Conservation (phyloP, 2,888 invertebrate species). For the Ptychoptera contaminata region DNA sequence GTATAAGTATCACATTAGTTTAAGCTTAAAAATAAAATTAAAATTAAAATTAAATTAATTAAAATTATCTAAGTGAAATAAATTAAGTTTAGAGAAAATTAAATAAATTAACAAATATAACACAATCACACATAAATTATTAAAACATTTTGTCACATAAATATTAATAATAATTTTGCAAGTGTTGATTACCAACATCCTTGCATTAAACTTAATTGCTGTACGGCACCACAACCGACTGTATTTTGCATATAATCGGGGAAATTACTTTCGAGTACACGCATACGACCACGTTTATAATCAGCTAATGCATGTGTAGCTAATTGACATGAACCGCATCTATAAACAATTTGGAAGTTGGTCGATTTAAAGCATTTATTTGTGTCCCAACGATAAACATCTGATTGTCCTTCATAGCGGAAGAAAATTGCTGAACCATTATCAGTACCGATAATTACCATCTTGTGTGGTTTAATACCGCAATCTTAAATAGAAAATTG, state of each 20-base stretch:
- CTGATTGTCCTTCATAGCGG: conserved; percentile 39
- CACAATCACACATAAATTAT: too few species aligned
- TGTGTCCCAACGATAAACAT: conserved; percentile 43
- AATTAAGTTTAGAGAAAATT: too few species aligned
- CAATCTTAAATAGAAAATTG: conserved; percentile 25
- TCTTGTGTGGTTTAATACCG: conserved; percentile 39
- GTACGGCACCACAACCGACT: conserved; percentile 43
- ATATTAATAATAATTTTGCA: too few species aligned
- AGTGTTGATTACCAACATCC: conserved; percentile 10
- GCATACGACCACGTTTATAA: conserved; percentile 37
- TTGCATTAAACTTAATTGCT: conserved; percentile 30
- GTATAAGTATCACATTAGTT: too few species aligned
- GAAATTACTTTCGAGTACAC: conserved; percentile 46
- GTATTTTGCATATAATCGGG: conserved; percentile 44
- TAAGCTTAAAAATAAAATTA: too few species aligned
- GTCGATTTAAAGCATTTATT: conserved; percentile 27
- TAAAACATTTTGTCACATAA: too few species aligned
- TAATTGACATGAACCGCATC: conserved; percentile 34
- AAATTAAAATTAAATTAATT: too few species aligned
- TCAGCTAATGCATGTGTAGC: conserved; percentile 44
- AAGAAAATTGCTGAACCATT: conserved; percentile 42
- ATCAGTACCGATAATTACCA: conserved; percentile 46
- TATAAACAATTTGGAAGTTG: conserved; percentile 38
- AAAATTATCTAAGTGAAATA: too few species aligned
- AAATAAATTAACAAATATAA: too few species aligned